phyloP scores from a whole-genome alignment of 1,140 invertebrate species.

The Magallana gigas region DNA sequence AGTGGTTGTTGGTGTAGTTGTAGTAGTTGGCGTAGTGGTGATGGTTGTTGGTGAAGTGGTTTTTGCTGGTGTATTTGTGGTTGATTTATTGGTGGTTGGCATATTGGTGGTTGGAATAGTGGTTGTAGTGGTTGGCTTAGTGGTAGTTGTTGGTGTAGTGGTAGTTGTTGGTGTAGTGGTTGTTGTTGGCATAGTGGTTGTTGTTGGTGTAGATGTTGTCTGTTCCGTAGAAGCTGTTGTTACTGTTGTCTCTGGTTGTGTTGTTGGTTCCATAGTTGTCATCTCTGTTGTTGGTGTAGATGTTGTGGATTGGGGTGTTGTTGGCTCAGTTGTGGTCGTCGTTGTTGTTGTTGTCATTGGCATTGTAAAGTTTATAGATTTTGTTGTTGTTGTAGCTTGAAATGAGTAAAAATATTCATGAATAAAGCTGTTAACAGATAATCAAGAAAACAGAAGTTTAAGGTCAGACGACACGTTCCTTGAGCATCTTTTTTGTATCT shows the following conservation, averaged over 20 bases:
- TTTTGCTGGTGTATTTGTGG: not conserved
- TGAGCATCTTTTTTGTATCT: too few relatives aligned
- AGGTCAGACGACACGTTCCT: too few relatives aligned
- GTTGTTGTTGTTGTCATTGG: constrained; percentile 7
- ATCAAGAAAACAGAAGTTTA: too few relatives aligned
- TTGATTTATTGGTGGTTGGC: not conserved
- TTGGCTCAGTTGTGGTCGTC: not conserved
- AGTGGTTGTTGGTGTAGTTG: not conserved
- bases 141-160: not conserved
- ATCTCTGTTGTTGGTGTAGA: not conserved
- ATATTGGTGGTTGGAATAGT: not conserved
- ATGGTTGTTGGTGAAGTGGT: not conserved
- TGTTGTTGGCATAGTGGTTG: not conserved
- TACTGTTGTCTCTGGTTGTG: not conserved
- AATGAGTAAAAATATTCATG: too few relatives aligned
- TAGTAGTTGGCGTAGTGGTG: not conserved
- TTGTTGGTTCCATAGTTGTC: not conserved
- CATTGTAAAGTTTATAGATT: not conserved
- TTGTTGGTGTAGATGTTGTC: not conserved
- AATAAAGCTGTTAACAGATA: too few relatives aligned
- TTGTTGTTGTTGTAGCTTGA: not conserved
- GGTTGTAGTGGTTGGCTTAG: not conserved
- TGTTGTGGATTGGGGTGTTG: not conserved
- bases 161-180: not conserved
- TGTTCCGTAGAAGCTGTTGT: not conserved